phyloP scores from a whole-genome alignment of 1,140 invertebrate species.

The Drosophila rhopaloa region DNA sequence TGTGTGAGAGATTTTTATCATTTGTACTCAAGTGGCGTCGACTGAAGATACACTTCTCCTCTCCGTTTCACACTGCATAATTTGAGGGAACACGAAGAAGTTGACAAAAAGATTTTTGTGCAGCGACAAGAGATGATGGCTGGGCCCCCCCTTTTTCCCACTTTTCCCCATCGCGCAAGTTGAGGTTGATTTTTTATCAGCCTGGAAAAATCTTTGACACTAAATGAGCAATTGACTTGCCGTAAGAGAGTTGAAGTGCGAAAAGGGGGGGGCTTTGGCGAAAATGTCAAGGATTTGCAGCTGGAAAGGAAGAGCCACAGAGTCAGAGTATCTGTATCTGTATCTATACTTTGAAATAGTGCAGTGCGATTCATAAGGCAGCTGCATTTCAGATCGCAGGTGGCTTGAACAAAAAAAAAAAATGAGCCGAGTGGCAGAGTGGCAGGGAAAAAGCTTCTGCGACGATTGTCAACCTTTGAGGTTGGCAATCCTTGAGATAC shows the following conservation, averaged over 20 bases:
- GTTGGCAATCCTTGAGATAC: conserved; percentile 70
- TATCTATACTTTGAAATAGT: conserved; percentile 47
- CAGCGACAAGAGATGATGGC: conserved; percentile 77
- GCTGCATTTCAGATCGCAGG: conserved; percentile 25
- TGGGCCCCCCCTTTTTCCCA: not conserved
- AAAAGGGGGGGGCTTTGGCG: conserved; percentile 6
- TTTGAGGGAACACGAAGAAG: conserved; percentile 57
- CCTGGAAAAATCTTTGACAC: conserved; percentile 80
- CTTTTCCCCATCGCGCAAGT: conserved; percentile 16
- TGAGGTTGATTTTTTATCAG: conserved; percentile 57
- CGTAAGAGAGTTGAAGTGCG: conserved; percentile 25
- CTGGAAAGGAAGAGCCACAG: conserved; percentile 13
- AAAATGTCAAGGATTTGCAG: conserved; percentile 62
- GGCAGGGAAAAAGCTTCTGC: conserved; percentile 8
- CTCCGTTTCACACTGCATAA: conserved; percentile 78
- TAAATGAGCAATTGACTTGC: conserved; percentile 82
- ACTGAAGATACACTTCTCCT: conserved; percentile 35
- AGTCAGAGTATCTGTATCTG: conserved; percentile 34
- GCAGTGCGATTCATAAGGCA: conserved; percentile 24
- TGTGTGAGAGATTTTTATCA: conserved; percentile 76
- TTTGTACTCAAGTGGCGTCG: conserved; percentile 79
- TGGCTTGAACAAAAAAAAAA: conserved; percentile 15
- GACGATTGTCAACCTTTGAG: conserved; percentile 60
- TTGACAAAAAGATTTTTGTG: conserved; percentile 79
- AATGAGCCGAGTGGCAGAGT: not conserved